These are phyloP conservation scores for Psettodes erumei DNA, from an alignment of 2,113 vertebrate genomes.

Conservation along the genomic window DNA sequence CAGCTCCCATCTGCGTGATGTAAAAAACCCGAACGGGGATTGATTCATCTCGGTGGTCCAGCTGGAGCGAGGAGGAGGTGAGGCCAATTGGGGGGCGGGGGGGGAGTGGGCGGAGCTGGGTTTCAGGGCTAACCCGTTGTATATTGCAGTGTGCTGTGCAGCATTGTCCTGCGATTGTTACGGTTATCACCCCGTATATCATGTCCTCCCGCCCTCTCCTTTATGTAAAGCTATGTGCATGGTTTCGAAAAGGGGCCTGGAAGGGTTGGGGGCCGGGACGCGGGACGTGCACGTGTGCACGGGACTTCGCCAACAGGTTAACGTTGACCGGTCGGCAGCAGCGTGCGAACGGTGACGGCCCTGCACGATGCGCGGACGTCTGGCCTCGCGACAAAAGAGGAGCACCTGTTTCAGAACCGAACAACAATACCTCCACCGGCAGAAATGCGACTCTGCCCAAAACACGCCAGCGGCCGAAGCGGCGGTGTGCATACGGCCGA, in stretches of 20 bases:
- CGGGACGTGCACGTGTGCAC: constrained; percentile 17
- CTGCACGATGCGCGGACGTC: too few species aligned
- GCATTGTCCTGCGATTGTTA: constrained; percentile 65
- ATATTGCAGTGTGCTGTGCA: constrained; percentile 51
- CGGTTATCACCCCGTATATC: constrained; percentile 58
- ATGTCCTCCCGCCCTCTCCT: constrained; percentile 46
- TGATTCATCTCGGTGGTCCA: constrained; percentile 69
- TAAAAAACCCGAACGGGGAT: constrained; percentile 49
- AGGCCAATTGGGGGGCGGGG: constrained; percentile 49
- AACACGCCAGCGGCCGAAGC: constrained; percentile 24
- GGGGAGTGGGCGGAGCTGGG: constrained; percentile 29
- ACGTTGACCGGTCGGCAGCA: constrained; percentile 72
- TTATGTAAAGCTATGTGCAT: constrained; percentile 49
- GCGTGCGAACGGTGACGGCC: too few species aligned
- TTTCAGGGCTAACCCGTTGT: constrained; percentile 50
- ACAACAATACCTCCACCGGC: background rate
- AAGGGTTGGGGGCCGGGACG: constrained; percentile 44
- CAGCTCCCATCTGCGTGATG: constrained; percentile 37
- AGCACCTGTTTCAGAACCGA: constrained; percentile 14
- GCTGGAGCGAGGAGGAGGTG: constrained; percentile 40
- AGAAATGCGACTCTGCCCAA: background rate
- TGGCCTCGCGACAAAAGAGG: constrained; percentile 6
- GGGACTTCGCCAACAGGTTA: constrained; percentile 64
- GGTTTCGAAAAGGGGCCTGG: constrained; percentile 38
- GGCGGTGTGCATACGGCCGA: constrained; percentile 21